Evolutionary conservation across 2,797 vertebrate species (phyloP), one percentile per base, ranked within the genome.

Genomic region (Tenualosa ilisha): DNA sequence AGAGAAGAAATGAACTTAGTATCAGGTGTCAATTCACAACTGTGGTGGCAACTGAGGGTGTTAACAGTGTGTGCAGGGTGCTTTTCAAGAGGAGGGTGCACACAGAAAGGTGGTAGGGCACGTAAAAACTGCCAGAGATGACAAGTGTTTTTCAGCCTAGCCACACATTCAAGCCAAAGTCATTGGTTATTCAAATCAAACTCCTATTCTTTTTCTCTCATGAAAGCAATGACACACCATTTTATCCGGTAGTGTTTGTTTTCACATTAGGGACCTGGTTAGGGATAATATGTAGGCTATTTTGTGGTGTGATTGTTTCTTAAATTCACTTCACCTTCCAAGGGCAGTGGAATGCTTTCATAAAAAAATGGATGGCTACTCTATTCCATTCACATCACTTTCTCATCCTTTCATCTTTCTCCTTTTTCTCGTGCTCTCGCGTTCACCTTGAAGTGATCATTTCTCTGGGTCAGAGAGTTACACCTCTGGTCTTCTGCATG

Each of bases 271-370:
- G 40, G 72, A 46, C 72, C 9, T 43, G 72, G 40, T 79, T 79
- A 79, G 40, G 40, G 17, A 46, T 46, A 79, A 79, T 79, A 46
- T 79, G 37, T 46, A 11, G 40, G 37, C 72, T 79, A 46, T 79
- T 20, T 37, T 79, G 72, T 22, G 72, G 72, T 20, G 40, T 46
- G 72, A 79, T 79, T 79, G 72, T 40, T 83, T 87, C 82, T 84
- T 89, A 88, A 82, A 83, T 86, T 89, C 89, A 79, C 72, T 79
- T 43, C 72, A 79, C 72, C 72, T 79, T 79, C 40, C 72, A 79
- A 79, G 72, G 72, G 72, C 94, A 95, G 94, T 95, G 93, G 94
- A 95, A 95, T 91, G 94, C 94, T 95, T 82, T 85, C 83, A 85
- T 65, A 88, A 90, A 92, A 87, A 81, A 86, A 90, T 88, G 81